Percentiles rank a stretch among this genome's conserved stretches.
These are phyloP conservation scores for Pteronotus mesoamericanus DNA, from an alignment of 2,797 vertebrate genomes.

Conservation along the genomic window DNA sequence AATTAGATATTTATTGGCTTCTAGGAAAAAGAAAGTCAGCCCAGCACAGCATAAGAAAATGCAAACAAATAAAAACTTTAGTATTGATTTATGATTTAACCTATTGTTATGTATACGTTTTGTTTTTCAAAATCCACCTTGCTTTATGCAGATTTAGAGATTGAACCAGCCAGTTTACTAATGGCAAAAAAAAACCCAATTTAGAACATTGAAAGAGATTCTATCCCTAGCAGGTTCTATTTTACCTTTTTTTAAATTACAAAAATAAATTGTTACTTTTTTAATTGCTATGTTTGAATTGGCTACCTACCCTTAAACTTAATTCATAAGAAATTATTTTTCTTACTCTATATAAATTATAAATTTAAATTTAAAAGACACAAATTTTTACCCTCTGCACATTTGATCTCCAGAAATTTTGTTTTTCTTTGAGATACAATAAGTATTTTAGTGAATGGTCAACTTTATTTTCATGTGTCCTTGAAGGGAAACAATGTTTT, in stretches of 20 bases:
- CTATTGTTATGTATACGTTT: background rate
- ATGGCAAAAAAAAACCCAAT: background rate
- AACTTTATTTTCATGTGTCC: background rate
- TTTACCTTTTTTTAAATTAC: background rate
- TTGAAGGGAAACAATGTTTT: background rate
- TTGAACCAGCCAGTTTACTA: background rate
- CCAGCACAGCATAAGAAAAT: background rate
- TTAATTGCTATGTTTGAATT: background rate
- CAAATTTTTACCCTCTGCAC: background rate
- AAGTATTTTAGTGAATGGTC: background rate
- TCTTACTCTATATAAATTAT: background rate
- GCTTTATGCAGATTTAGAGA: background rate
- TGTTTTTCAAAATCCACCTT: background rate
- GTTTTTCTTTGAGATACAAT: background rate
- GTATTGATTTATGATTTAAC: background rate
- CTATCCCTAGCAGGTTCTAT: background rate
- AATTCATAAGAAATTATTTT: background rate
- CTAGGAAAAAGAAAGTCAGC: background rate
- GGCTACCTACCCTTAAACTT: background rate
- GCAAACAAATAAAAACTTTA: background rate
- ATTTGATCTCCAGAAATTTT: background rate
- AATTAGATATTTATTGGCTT: background rate
- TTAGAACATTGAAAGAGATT: background rate
- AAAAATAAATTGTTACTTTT: background rate
- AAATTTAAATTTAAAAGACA: background rate